Conservation (phyloP, 1,140 invertebrate genomes). For the Atta texana region DNA sequence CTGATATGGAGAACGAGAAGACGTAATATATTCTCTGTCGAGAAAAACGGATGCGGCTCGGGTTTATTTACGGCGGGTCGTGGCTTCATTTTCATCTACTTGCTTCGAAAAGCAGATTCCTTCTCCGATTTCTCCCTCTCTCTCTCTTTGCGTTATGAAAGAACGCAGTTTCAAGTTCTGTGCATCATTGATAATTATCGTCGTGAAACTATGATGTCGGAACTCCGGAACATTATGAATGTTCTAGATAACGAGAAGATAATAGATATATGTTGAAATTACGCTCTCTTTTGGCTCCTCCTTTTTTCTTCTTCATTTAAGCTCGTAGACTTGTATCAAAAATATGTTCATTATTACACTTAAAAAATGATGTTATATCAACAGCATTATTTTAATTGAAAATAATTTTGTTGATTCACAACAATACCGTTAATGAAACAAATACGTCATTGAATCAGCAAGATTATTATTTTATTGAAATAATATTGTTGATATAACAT, state of each 20-base stretch:
- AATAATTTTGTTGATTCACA: too few relatives aligned
- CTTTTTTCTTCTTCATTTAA: conserved; percentile 22
- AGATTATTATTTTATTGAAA: too few relatives aligned
- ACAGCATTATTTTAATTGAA: too few relatives aligned
- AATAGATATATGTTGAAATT: conserved; percentile 51
- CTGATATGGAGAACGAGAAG: not conserved
- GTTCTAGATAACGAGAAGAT: conserved; percentile 64
- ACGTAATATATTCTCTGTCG: conserved; percentile 9
- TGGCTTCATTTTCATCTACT: conserved; percentile 14
- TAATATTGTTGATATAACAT: too few relatives aligned
- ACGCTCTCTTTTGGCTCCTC: not conserved
- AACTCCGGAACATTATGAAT: conserved; percentile 12
- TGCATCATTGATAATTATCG: conserved; percentile 39
- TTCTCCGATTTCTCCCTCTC: not conserved
- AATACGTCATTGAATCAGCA: too few relatives aligned
- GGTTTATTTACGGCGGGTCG: conserved; percentile 32
- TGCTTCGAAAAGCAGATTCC: not conserved
- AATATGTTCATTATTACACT: conserved; percentile 48
- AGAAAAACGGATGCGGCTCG: not conserved
- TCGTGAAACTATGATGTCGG: conserved; percentile 7
- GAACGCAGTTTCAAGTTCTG: not conserved
- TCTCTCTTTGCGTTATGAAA: too few relatives aligned
- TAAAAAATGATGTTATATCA: not conserved
- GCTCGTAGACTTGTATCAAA: not conserved
- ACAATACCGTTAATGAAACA: too few relatives aligned